Conservation (phyloP, 1,140 invertebrate species). For the Bactericera cockerelli region DNA sequence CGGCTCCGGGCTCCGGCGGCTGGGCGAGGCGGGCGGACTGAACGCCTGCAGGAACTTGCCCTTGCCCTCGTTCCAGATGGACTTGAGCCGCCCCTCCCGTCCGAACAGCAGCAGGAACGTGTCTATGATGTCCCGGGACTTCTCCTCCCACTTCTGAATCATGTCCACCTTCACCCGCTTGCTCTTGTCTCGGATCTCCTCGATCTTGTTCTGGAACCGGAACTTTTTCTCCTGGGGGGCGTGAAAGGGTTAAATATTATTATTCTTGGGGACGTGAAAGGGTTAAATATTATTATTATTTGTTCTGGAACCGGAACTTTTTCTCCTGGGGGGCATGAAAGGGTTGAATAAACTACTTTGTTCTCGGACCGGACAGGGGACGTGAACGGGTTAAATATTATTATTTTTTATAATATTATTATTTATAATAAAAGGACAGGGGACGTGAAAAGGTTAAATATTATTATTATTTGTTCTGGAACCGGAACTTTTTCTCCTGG, state of each 20-base stretch:
- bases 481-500: slow-evolving; percentile 76
- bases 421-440: too few species aligned
- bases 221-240: slow-evolving; percentile 75
- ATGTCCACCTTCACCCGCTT: slow-evolving; percentile 78
- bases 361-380: too few species aligned
- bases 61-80: slow-evolving; percentile 81
- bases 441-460: too few species aligned
- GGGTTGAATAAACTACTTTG: too few species aligned
- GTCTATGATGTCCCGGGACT: slow-evolving; percentile 86
- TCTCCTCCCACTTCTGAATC: slow-evolving; percentile 92
- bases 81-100: slow-evolving; percentile 56
- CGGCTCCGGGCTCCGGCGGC: slow-evolving; percentile 26
- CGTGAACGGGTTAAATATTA: too few species aligned
- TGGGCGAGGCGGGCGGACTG: slow-evolving; percentile 66
- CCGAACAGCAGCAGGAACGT: slow-evolving; percentile 87
- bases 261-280: too few species aligned
- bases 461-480: slow-evolving; percentile 95
- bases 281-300: too few species aligned
- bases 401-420: too few species aligned
- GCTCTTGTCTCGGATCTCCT: slow-evolving; percentile 80
- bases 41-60: slow-evolving; percentile 73
- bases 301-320: slow-evolving; percentile 83
- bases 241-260: too few species aligned
- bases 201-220: slow-evolving; percentile 85
- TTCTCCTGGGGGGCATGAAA: slow-evolving; percentile 64